Conservation (phyloP, 2,888 invertebrate genomes). For the Amitus sp. region DNA sequence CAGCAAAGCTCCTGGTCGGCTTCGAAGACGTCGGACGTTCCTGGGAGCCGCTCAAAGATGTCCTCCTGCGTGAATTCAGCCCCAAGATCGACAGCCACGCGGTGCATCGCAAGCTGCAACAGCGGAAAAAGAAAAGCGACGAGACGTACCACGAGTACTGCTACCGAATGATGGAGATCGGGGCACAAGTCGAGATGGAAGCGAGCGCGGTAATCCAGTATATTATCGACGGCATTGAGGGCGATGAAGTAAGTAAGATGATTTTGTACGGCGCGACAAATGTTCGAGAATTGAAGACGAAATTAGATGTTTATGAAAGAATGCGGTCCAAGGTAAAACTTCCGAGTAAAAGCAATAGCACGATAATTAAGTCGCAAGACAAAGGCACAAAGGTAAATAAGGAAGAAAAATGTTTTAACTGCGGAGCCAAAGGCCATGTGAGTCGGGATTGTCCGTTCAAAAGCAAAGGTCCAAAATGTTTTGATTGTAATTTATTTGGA, state of each 20-base stretch:
- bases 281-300: conserved; percentile 27
- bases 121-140: conserved; percentile 15
- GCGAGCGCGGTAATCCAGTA: conserved; percentile 21
- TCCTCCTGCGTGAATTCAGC: conserved; percentile 17
- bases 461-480: conserved; percentile 14
- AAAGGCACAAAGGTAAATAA: background rate
- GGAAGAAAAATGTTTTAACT: conserved; percentile 18
- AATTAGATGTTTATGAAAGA: conserved; percentile 22
- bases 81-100: conserved; percentile 16
- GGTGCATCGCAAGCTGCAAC: conserved; percentile 15
- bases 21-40: conserved; percentile 21
- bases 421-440: conserved; percentile 9
- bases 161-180: conserved; percentile 28
- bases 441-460: conserved; percentile 11
- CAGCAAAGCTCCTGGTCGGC: conserved; percentile 13
- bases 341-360: background rate
- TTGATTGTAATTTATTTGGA: conserved; percentile 14
- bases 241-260: conserved; percentile 19
- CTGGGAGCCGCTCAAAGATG: conserved; percentile 18
- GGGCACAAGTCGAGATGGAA: conserved; percentile 21
- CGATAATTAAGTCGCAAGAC: background rate
- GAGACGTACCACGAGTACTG: conserved; percentile 28
- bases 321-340: conserved; percentile 7
- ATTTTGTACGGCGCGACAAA: conserved; percentile 26
- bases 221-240: conserved; percentile 30